phyloP scores from a whole-genome alignment of 2,888 invertebrate genomes.

The Tetheella fluctuosa region DNA sequence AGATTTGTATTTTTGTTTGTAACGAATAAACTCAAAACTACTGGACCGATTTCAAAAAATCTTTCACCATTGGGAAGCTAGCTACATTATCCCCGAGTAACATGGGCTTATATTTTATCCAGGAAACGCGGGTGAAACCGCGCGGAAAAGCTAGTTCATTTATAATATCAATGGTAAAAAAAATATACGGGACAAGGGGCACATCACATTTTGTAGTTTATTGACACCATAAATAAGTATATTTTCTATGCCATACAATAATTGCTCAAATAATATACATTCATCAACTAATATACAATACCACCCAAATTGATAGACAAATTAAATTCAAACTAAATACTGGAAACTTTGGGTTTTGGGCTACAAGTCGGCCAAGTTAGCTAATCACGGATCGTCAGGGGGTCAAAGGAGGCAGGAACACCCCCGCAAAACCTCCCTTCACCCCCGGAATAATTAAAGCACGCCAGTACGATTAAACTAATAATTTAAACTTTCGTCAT shows the following conservation, averaged over 20 bases:
- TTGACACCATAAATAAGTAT: not conserved
- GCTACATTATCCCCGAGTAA: too few species aligned
- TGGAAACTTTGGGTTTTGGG: constrained; percentile 49
- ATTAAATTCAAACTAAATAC: constrained; percentile 59
- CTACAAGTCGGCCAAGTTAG: constrained; percentile 46
- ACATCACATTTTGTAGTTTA: too few species aligned
- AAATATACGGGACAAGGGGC: too few species aligned
- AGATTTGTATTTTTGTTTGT: too few species aligned
- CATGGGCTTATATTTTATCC: too few species aligned
- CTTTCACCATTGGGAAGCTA: too few species aligned
- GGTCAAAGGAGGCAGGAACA: constrained; percentile 26
- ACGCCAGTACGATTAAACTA: constrained; percentile 78
- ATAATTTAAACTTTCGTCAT: constrained; percentile 82
- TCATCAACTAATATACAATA: constrained; percentile 31
- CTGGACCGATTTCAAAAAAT: too few species aligned
- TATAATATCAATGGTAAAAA: too few species aligned
- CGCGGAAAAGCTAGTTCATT: too few species aligned
- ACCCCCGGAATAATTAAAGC: constrained; percentile 69
- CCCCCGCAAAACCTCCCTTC: constrained; percentile 27
- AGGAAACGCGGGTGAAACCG: too few species aligned
- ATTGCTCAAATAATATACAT: constrained; percentile 25
- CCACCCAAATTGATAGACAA: constrained; percentile 53
- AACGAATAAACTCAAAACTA: too few species aligned
- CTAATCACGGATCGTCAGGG: constrained; percentile 56
- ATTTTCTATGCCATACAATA: constrained; percentile 25